Percentiles rank a stretch among this genome's conserved stretches.
phyloP scores from a whole-genome alignment of 2,888 invertebrate genomes.

The Physocephala rufipes region DNA sequence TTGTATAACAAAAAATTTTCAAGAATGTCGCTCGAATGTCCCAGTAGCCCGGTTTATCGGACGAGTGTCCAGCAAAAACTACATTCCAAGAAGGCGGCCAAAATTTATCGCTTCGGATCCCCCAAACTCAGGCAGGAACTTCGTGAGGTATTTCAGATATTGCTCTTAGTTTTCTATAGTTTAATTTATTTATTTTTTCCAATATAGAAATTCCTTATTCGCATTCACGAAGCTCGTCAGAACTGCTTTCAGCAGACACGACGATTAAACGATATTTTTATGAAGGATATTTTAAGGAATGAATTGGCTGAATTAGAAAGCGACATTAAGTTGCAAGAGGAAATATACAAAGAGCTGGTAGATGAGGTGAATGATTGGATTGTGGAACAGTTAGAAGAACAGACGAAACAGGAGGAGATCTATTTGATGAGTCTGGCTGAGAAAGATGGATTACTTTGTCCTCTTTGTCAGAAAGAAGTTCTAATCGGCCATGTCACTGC shows the following conservation, averaged over 20 bases:
- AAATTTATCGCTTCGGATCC: conserved; percentile 54
- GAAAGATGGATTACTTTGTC: conserved; percentile 67
- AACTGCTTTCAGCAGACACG: conserved; percentile 50
- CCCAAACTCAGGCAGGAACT: conserved; percentile 59
- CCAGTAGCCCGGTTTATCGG: conserved; percentile 49
- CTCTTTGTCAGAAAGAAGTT: conserved; percentile 65
- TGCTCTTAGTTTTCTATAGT: not conserved
- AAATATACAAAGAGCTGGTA: conserved; percentile 58
- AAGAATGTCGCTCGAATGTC: conserved; percentile 47
- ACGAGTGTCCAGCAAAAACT: conserved; percentile 60
- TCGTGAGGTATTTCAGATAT: conserved; percentile 52
- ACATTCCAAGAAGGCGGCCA: conserved; percentile 56
- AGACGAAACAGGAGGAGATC: conserved; percentile 54
- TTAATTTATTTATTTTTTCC: not conserved
- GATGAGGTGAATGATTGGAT: conserved; percentile 61
- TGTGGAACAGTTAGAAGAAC: conserved; percentile 53
- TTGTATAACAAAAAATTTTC: not conserved
- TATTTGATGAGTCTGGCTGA: conserved; percentile 58
- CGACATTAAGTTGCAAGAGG: conserved; percentile 56
- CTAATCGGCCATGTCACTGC: conserved; percentile 41
- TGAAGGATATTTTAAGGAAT: conserved; percentile 54
- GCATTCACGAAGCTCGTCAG: conserved; percentile 56
- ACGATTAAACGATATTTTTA: conserved; percentile 23
- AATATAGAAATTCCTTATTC: conserved; percentile 59
- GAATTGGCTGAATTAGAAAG: conserved; percentile 59